Percentiles rank a stretch among this genome's conserved stretches.
phyloP scores from a whole-genome alignment of 2,888 invertebrate genomes.

The Pachydiplax longipennis region DNA sequence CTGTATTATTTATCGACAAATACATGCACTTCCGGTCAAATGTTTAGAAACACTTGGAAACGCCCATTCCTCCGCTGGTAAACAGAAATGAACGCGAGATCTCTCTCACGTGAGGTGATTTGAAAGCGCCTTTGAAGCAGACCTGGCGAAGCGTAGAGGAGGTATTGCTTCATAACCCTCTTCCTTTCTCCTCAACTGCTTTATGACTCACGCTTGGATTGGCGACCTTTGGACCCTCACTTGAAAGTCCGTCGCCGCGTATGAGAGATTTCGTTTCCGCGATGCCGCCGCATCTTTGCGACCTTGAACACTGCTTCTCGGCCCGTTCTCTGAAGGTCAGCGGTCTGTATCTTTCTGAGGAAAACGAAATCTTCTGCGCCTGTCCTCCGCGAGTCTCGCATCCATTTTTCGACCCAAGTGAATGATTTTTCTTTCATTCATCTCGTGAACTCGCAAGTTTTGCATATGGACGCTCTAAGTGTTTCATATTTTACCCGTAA shows the following conservation, averaged over 20 bases:
- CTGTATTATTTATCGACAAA: no score
- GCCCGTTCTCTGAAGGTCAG: not conserved
- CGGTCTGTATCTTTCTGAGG: not conserved
- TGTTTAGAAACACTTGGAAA: no score
- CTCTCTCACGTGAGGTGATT: no score
- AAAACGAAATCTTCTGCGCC: not conserved
- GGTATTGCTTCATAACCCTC: not conserved
- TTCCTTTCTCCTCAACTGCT: not conserved
- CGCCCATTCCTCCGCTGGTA: no score
- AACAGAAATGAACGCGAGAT: no score
- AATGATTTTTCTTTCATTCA: no score
- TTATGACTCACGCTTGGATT: not conserved
- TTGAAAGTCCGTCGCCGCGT: not conserved
- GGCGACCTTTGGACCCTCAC: not conserved
- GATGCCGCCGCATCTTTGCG: not conserved
- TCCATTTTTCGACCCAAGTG: not conserved
- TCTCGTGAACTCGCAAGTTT: no score
- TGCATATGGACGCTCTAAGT: no score
- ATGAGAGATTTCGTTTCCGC: not conserved
- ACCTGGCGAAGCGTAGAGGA: not conserved
- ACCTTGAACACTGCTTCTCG: not conserved
- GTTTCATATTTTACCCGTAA: no score
- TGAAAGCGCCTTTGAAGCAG: not conserved
- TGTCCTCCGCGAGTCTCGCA: not conserved
- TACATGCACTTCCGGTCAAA: no score